Conservation (phyloP, 2,113 vertebrate species). For the Carassius carassius region DNA sequence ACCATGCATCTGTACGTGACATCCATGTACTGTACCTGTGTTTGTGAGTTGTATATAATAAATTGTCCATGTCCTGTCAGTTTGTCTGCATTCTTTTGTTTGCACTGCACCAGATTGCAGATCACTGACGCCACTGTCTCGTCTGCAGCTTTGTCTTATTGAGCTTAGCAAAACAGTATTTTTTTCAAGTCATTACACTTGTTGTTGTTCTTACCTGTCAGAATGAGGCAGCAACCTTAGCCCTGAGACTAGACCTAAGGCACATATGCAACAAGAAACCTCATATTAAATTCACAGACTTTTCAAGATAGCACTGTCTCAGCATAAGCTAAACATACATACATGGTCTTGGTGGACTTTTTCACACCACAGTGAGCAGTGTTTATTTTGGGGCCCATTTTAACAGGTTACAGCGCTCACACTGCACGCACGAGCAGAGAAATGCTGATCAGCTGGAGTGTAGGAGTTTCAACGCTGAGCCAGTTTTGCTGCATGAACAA, state of each 20-base stretch:
- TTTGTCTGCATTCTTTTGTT: background rate
- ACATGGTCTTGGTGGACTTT: background rate
- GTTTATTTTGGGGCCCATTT: background rate
- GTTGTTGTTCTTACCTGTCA: conserved; percentile 25
- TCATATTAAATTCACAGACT: background rate
- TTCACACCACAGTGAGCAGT: background rate
- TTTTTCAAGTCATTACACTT: conserved; percentile 25
- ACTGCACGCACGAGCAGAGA: background rate
- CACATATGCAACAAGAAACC: background rate
- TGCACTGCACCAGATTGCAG: background rate
- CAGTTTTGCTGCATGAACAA: background rate
- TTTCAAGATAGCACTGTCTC: background rate
- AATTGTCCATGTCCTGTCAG: background rate
- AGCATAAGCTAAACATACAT: background rate
- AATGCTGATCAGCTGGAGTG: background rate
- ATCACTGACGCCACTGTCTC: background rate
- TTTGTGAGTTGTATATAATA: background rate
- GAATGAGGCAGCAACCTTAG: conserved; percentile 1
- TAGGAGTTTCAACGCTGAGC: background rate
- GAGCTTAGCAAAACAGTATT: background rate
- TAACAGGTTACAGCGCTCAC: background rate
- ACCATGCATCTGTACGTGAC: background rate
- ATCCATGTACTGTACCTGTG: background rate
- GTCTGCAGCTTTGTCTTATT: background rate
- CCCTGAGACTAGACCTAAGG: background rate